A percentile compares a stretch with the other conserved stretches of the same genome.
phyloP scores from a whole-genome alignment of 2,888 invertebrate genomes.

The Peribatodes rhomboidaria region DNA sequence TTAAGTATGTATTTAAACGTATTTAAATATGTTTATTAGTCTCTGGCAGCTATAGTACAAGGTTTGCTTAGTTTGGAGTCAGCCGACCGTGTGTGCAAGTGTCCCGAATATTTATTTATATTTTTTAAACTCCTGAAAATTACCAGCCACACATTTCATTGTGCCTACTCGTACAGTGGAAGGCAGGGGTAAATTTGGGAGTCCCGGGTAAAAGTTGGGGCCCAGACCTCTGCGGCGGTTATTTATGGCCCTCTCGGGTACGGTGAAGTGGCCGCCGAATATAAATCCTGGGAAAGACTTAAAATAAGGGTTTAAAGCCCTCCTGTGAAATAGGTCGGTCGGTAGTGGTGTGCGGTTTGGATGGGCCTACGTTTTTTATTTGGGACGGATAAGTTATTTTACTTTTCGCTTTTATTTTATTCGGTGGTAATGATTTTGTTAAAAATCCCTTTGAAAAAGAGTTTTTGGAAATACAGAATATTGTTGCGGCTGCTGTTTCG shows the following conservation, averaged over 20 bases:
- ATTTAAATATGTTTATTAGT: no score
- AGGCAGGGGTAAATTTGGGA: conserved; percentile 29
- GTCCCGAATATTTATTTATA: no score
- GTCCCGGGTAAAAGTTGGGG: conserved; percentile 46
- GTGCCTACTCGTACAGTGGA: neutral
- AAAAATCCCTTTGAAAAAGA: neutral
- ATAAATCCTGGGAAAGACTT: conserved; percentile 83
- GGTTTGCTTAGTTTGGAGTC: no score
- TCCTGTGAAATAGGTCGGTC: conserved; percentile 52
- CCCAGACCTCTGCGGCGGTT: conserved; percentile 75
- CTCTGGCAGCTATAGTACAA: no score
- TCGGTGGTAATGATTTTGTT: conserved; percentile 15
- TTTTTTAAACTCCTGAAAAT: no score
- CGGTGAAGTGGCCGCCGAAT: conserved; percentile 82
- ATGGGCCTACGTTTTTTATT: conserved; percentile 40
- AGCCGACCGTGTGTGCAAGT: no score
- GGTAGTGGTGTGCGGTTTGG: conserved; percentile 46
- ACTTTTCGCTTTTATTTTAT: conserved; percentile 12
- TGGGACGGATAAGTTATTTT: conserved; percentile 37
- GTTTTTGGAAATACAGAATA: no score
- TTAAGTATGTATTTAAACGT: no score
- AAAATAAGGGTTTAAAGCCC: conserved; percentile 68
- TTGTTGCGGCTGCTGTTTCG: no score
- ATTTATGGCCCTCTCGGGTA: conserved; percentile 85
- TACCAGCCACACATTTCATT: neutral